phyloP scores from a whole-genome alignment of 2,888 invertebrate genomes.

The Frankliniella fusca region DNA sequence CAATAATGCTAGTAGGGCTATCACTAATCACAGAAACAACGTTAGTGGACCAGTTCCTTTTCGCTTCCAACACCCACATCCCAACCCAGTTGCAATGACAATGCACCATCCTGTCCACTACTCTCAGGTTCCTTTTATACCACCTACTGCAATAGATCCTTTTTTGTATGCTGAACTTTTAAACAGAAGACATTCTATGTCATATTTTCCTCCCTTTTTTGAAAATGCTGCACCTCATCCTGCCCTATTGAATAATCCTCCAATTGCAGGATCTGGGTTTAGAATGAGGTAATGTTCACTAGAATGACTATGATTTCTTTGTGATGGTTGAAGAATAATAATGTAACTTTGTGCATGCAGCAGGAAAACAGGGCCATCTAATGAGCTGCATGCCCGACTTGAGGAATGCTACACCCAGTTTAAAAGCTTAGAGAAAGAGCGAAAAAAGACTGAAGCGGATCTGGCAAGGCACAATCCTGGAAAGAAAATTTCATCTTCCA shows the following conservation, averaged over 20 bases:
- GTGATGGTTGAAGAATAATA: not conserved
- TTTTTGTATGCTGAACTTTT: not conserved
- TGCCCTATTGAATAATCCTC: not conserved
- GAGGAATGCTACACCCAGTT: constrained; percentile 79
- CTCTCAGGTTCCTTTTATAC: not conserved
- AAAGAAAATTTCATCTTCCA: constrained; percentile 70
- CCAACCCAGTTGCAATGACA: not conserved
- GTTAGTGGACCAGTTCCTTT: not conserved
- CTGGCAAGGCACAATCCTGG: constrained; percentile 74
- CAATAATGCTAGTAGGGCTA: not conserved
- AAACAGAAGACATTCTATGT: not conserved
- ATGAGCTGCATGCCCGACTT: constrained; percentile 63
- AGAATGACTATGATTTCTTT: no score
- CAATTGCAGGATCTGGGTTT: not conserved
- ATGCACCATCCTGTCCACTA: not conserved
- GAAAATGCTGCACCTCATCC: not conserved
- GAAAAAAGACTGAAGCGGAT: constrained; percentile 74
- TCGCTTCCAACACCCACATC: not conserved
- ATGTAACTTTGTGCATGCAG: not conserved
- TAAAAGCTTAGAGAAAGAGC: constrained; percentile 70
- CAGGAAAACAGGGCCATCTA: constrained; percentile 54
- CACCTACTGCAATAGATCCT: not conserved
- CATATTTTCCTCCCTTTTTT: not conserved
- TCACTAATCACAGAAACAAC: not conserved
- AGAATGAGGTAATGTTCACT: not conserved